These are phyloP conservation scores for Meloidogyne hapla DNA, from an alignment of 1,140 invertebrate species.

Conservation along the genomic window DNA sequence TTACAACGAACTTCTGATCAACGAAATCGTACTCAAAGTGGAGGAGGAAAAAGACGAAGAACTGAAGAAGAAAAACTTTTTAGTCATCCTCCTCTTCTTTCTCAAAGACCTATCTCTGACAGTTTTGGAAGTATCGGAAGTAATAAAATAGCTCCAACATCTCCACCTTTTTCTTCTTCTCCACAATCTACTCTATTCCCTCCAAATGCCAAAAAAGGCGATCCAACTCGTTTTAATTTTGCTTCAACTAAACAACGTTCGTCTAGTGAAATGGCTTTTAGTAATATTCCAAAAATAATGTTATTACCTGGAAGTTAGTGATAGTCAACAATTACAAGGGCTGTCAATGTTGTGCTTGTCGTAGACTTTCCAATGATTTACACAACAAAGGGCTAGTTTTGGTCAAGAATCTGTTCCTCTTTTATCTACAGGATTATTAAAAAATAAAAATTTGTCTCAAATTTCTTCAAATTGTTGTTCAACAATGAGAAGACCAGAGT, in stretches of 20 bases:
- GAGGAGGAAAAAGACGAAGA: neutral
- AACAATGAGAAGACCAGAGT: slow-evolving; percentile 24
- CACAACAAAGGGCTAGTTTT: slow-evolving; percentile 12
- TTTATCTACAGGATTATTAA: neutral
- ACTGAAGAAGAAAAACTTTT: neutral
- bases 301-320: neutral
- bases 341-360: slow-evolving; percentile 12
- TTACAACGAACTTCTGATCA: neutral
- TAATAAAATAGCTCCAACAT: neutral
- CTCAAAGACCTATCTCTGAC: neutral
- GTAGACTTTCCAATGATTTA: slow-evolving; percentile 9
- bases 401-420: slow-evolving; percentile 23
- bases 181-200: neutral
- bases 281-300: slow-evolving; percentile 17
- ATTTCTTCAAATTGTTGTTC: neutral
- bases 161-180: neutral
- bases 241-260: slow-evolving; percentile 44
- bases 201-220: slow-evolving; percentile 4
- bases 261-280: slow-evolving; percentile 34
- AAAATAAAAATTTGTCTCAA: neutral
- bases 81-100: neutral
- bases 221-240: slow-evolving; percentile 40
- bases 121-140: slow-evolving; percentile 3
- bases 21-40: neutral
- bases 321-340: neutral